A percentile compares a stretch with the other conserved stretches of the same genome.
Evolutionary conservation across 2,113 vertebrate genomes (phyloP).

Genomic region (Regulus satrapa): DNA sequence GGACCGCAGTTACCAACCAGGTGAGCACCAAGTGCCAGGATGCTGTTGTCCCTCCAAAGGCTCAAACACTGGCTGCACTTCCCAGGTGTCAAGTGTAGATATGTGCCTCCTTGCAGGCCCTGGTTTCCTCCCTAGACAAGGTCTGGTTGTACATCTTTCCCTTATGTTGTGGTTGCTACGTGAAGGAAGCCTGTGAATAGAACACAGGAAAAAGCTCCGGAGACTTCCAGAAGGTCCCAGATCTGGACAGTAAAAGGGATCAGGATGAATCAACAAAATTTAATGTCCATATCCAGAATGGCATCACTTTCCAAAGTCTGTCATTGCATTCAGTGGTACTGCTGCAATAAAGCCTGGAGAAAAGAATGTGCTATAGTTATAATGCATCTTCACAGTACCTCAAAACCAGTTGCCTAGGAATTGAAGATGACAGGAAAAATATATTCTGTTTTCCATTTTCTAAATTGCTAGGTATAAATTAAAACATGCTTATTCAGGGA

Average conservation of each 20-base stretch:
- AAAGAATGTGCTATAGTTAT: not conserved
- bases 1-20: accelerated
- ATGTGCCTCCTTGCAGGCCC: not conserved
- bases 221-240: not conserved
- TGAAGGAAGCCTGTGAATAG: not conserved
- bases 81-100: accelerated
- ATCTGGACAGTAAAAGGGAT: not conserved
- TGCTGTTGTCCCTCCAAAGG: not conserved
- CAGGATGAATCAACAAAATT: not conserved
- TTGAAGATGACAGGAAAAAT: not conserved
- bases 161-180: accelerated
- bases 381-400: not conserved
- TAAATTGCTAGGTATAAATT: not conserved
- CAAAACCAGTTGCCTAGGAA: not conserved
- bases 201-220: not conserved
- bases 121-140: not conserved
- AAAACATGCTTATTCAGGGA: not conserved
- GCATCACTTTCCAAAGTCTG: not conserved
- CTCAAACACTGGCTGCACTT: not conserved
- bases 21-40: too few species aligned
- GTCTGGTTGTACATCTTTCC: not conserved
- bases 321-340: not conserved
- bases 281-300: not conserved
- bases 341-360: not conserved
- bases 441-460: not conserved